Base-by-base conservation (phyloP, 30 jellyfish, hydroid and myxozoan genomes). In the Aurelia aurita complex sp. Pacific region DNA sequence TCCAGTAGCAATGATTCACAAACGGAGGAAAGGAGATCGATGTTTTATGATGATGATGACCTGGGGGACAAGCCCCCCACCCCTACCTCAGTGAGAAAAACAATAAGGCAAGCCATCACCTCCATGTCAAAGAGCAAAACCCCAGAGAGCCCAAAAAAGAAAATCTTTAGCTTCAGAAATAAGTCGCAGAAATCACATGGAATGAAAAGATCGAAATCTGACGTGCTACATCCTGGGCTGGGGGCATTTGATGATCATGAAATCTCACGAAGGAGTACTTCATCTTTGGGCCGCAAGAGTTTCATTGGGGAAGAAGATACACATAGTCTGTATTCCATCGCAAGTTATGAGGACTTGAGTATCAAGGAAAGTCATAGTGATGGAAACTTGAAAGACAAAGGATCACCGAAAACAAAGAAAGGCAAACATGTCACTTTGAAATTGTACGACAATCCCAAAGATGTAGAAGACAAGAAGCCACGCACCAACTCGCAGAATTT, bases 191-290 rank as follows among this genome's bases (percentile, higher is more conserved):
- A n/a, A 33, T 33, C 81, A 50, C 57, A 46, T 6, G 96, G 96
- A 23, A 77, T 86, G 96, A 80, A 69, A 73, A 77, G 96, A 53
- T 77, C 96, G 13, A 86, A 86, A 35, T 86, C 96, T n/a, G 96
- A 86, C 66, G 17, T 76, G 76, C 77, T 86, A 3, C 87, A 78
- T 29, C 85, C 86, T 46, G 85, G 74, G 18, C 17, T 73, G 2
- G 79, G 80, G 16, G 55, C 17, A 35, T 29, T 18, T 63, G 81
- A 73, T n/a, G 86, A 83, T 2, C 77, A 68, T 13, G 92, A 72
- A 0, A 43, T 40, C 15, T 10, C 59, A 51, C 78, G 74, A 7
- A 61, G 61, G 55, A 17, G 80, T 35, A 62, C 81, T 0, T 46
- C 57, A 9, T 46, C 57, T 4, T 3, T 85, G 11, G 64, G 74